Percentiles rank a stretch among this genome's conserved stretches.
These are phyloP conservation scores for Ardeotis arabs DNA, from an alignment of 2,113 vertebrate species.

Conservation along the genomic window DNA sequence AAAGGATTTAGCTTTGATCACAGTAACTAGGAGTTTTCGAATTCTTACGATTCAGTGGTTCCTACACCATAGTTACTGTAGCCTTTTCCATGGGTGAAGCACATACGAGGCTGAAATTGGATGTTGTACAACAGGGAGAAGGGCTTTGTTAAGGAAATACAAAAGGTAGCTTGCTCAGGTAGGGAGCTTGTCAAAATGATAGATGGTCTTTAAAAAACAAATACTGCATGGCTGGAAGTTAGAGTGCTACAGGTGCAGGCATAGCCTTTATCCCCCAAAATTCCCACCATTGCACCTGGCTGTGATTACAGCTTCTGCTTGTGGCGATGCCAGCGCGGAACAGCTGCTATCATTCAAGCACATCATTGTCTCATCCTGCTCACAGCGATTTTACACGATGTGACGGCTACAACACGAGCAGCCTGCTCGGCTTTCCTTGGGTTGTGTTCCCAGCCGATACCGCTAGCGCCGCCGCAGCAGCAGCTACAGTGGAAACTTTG, in stretches of 20 bases:
- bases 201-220: conserved; percentile 28
- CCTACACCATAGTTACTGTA: conserved; percentile 32
- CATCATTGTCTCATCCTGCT: conserved; percentile 34
- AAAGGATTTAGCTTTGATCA: conserved; percentile 81
- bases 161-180: background rate
- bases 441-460: background rate
- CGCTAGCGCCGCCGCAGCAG: background rate
- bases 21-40: conserved; percentile 54
- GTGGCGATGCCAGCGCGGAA: background rate
- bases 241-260: conserved; percentile 38
- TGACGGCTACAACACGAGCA: background rate
- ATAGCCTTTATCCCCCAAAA: background rate
- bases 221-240: background rate
- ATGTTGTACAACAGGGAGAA: background rate
- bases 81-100: background rate
- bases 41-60: conserved; percentile 61
- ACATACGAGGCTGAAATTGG: background rate
- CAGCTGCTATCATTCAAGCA: conserved; percentile 23
- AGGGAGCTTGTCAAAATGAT: conserved; percentile 38
- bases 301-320: conserved; percentile 29
- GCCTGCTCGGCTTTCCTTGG: background rate
- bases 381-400: background rate
- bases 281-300: conserved; percentile 40
- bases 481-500: conserved; percentile 16
- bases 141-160: background rate